A percentile compares a stretch with the other conserved stretches of the same genome.
Evolutionary conservation across 2,888 invertebrate genomes (phyloP).

Genomic region (Lepeophtheirus nordmannii): DNA sequence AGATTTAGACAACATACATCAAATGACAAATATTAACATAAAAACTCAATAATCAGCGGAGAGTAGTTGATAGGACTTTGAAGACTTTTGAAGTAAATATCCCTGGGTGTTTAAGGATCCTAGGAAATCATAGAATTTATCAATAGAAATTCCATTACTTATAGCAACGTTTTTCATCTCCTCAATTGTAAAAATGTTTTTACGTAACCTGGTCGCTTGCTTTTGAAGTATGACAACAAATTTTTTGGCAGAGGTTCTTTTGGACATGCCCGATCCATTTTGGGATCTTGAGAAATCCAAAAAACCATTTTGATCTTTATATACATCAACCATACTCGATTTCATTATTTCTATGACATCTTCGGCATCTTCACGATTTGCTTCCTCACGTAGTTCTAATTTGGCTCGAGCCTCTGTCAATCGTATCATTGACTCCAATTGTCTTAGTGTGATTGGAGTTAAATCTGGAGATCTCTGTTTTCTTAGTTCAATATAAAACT

Average conservation of each 20-base stretch:
- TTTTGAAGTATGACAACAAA: conserved; percentile 52
- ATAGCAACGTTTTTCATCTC: conserved; percentile 59
- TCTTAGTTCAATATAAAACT: conserved; percentile 64
- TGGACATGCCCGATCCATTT: conserved; percentile 28
- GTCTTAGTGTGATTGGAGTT: conserved; percentile 71
- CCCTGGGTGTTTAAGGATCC: conserved; percentile 68
- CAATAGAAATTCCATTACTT: conserved; percentile 46
- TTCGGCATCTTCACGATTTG: conserved; percentile 58
- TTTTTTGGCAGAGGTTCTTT: conserved; percentile 46
- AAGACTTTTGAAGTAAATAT: conserved; percentile 62
- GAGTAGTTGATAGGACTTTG: conserved; percentile 51
- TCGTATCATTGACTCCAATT: conserved; percentile 53
- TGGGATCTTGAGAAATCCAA: conserved; percentile 38
- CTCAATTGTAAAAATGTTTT: conserved; percentile 54
- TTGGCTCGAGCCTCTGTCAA: conserved; percentile 63
- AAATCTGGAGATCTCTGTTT: conserved; percentile 47
- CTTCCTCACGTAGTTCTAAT: conserved; percentile 63
- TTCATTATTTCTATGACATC: conserved; percentile 73
- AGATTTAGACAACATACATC: too few relatives aligned
- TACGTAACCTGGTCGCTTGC: conserved; percentile 47
- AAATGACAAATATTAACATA: too few relatives aligned
- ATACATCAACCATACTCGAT: conserved; percentile 59
- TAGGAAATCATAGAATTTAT: conserved; percentile 53
- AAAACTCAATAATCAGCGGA: conserved; percentile 32
- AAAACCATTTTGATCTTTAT: conserved; percentile 52